Percentiles rank a stretch among this genome's conserved stretches.
These are phyloP conservation scores for Tiaroga cobitis DNA, from an alignment of 2,797 vertebrate species.

Conservation along the genomic window DNA sequence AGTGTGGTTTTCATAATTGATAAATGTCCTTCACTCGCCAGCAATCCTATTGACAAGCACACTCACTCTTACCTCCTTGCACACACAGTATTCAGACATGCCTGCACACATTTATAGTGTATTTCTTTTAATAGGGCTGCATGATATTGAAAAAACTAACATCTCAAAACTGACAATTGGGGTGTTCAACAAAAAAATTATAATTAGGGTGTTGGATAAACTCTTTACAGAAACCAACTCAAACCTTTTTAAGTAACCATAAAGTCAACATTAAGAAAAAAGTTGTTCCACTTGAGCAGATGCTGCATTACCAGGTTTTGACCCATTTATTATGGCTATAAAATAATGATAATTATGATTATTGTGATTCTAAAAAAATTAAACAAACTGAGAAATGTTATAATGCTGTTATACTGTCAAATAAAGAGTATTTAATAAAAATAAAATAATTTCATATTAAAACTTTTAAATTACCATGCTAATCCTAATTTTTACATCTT, in stretches of 20 bases:
- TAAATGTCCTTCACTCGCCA: constrained; percentile 45
- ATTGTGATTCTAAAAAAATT: not conserved
- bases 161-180: not conserved
- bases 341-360: not conserved
- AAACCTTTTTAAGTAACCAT: not conserved
- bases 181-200: not conserved
- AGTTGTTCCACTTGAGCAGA: too few relatives aligned
- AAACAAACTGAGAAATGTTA: too few relatives aligned
- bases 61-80: constrained; percentile 42
- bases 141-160: not conserved
- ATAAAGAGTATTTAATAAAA: not conserved
- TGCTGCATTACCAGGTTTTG: not conserved
- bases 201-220: not conserved
- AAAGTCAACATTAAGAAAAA: too few relatives aligned
- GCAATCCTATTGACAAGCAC: constrained; percentile 53
- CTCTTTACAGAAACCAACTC: too few relatives aligned
- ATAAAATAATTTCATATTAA: too few relatives aligned
- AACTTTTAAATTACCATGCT: too few relatives aligned
- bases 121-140: not conserved
- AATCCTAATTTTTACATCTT: too few relatives aligned
- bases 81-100: constrained; percentile 24
- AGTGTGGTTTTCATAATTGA: not conserved
- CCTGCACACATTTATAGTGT: not conserved
- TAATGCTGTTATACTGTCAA: too few relatives aligned
- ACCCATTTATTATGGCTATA: not conserved